phyloP scores from a whole-genome alignment of 2,797 vertebrate genomes.

The Sparidentex hasta region DNA sequence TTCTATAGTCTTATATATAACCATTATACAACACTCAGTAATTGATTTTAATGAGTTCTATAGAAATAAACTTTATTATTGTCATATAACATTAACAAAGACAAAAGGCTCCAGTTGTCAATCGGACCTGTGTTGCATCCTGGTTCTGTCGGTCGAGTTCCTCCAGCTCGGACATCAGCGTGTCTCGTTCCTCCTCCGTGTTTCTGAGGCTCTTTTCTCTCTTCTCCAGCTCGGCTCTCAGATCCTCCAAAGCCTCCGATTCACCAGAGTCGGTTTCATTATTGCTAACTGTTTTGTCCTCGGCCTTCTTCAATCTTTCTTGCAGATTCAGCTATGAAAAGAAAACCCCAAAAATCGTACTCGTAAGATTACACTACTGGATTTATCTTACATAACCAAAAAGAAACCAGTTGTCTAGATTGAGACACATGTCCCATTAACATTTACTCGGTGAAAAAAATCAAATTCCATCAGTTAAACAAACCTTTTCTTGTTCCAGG shows the following conservation, averaged over 20 bases:
- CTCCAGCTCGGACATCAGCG: conserved; percentile 90
- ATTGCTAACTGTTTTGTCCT: conserved; percentile 60
- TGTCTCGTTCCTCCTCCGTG: conserved; percentile 88
- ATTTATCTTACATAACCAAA: neutral
- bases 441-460: neutral
- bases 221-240: conserved; percentile 87
- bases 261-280: conserved; percentile 57
- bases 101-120: accelerated
- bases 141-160: conserved; percentile 96
- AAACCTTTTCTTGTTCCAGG: conserved; percentile 87
- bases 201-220: conserved; percentile 86
- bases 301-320: conserved; percentile 76
- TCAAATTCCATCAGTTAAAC: conserved; percentile 10
- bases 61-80: neutral
- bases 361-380: conserved; percentile 9
- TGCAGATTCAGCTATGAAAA: conserved; percentile 80
- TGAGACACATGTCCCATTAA: neutral
- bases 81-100: neutral
- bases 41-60: neutral
- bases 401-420: neutral
- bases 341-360: conserved; percentile 10
- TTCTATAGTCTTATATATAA: too few species aligned
- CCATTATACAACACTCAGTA: neutral
- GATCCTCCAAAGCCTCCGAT: conserved; percentile 75
- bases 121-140: conserved; percentile 93